Evolutionary conservation across 2,888 invertebrate species (phyloP), one percentile per base, ranked within the genome.

Genomic region (Portevinia maculata): DNA sequence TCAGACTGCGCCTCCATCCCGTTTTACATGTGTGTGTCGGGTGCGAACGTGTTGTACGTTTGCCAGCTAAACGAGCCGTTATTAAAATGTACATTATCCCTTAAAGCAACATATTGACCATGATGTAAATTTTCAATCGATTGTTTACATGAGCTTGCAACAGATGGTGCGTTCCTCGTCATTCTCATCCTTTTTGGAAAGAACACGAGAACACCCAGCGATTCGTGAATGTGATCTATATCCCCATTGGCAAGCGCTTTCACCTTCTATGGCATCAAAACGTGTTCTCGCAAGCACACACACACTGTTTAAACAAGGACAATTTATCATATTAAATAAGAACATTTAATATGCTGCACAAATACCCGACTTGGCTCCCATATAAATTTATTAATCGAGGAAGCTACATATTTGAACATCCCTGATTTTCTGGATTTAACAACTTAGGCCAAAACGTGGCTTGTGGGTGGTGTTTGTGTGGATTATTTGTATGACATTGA

Each of bases 111-210:
- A 75, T 81, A 81, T 76, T 76, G 70, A 81, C 75, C 81, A 64
- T 75, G 70, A 81, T 81, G 81, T 85, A 84, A 85, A 85, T 84
- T 85, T 78, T 46, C 84, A 85, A 85, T 84, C 84, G 84, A 85
- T 81, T 85, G 85, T 85, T 85, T 75, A 79, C 84, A 84, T 74
- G 76, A 41, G 64, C 81, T 75, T 67, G 81, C 78, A 74, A 83
- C 85, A 84, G 74, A 59, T 84, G 81, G 75, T 79, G 30, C 41
- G 55, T 62, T 39, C 62, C 30, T 44, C 41, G 21, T 50, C 39
- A 48, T 46, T 13, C 60, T 46, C 19, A 30, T 39, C 41, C 37
- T 28, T 65, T 19, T 11, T 65, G n/a, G 30, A 32, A 34, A 24
- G n/a, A n/a, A 28, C n/a, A 19, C 37, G 15, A 48, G 17, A 48